These are phyloP conservation scores for Papilio machaon DNA, from an alignment of 1,140 invertebrate species.

Conservation along the genomic window DNA sequence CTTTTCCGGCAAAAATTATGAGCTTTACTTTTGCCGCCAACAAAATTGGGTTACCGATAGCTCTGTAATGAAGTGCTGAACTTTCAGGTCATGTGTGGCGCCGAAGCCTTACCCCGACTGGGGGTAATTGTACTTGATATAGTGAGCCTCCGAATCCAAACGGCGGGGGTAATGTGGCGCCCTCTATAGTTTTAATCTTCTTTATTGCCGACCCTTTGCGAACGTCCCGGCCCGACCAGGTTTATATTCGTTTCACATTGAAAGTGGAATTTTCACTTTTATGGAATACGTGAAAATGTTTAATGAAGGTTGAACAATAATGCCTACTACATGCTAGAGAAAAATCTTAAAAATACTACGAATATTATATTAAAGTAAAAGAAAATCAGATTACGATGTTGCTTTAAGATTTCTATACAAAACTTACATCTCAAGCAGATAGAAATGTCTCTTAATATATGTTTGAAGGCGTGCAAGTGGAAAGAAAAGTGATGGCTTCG, in stretches of 20 bases:
- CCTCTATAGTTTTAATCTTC: slow-evolving; percentile 73
- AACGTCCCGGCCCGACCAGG: slow-evolving; percentile 49
- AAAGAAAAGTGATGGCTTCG: slow-evolving; percentile 22
- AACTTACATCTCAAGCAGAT: neutral
- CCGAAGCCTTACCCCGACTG: slow-evolving; percentile 36
- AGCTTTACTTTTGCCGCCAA: slow-evolving; percentile 45
- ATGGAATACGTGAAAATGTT: neutral
- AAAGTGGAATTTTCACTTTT: slow-evolving; percentile 29
- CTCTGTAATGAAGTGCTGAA: slow-evolving; percentile 68
- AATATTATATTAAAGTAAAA: neutral
- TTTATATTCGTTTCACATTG: slow-evolving; percentile 34
- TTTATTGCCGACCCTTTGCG: slow-evolving; percentile 66
- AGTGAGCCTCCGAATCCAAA: slow-evolving; percentile 49
- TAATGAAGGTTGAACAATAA: neutral
- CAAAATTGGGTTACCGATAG: slow-evolving; percentile 58
- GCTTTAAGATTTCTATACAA: neutral
- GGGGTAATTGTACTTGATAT: slow-evolving; percentile 60
- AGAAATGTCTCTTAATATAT: slow-evolving; percentile 24
- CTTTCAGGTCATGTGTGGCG: slow-evolving; percentile 65
- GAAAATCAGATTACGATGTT: neutral
- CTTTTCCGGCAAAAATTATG: slow-evolving; percentile 53
- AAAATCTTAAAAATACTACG: neutral
- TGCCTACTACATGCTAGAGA: neutral
- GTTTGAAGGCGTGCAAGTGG: slow-evolving; percentile 34
- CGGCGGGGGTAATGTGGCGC: slow-evolving; percentile 55